Percentiles rank a stretch among this genome's conserved stretches.
phyloP scores from a whole-genome alignment of 2,888 invertebrate genomes.

The Macrophya annulata region DNA sequence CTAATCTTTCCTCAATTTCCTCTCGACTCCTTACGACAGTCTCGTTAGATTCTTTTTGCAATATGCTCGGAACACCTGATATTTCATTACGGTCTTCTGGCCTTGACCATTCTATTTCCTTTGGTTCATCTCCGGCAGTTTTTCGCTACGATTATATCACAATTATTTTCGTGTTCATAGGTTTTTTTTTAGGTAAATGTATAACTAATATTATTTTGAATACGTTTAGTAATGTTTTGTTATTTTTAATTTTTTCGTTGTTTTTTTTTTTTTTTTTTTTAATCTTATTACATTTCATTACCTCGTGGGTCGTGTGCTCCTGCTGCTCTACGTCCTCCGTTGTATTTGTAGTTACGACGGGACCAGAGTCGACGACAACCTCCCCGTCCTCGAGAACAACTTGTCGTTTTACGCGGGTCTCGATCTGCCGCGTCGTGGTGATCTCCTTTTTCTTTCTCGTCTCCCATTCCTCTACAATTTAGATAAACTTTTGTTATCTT shows the following conservation, averaged over 20 bases:
- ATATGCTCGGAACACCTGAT: constrained; percentile 84
- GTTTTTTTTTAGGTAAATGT: not conserved
- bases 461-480: constrained; percentile 91
- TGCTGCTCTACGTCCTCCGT: constrained; percentile 95
- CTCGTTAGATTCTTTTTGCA: constrained; percentile 90
- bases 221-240: not conserved
- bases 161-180: not conserved
- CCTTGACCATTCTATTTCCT: constrained; percentile 71
- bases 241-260: constrained; percentile 1
- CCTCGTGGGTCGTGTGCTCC: constrained; percentile 93
- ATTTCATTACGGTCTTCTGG: constrained; percentile 67
- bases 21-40: constrained; percentile 90
- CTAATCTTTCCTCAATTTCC: constrained; percentile 90
- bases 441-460: constrained; percentile 95
- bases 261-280: not conserved
- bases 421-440: constrained; percentile 94
- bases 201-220: not conserved
- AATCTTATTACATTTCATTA: constrained; percentile 65
- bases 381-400: constrained; percentile 94
- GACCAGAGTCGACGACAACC: constrained; percentile 94
- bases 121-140: constrained; percentile 80
- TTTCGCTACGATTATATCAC: constrained; percentile 78
- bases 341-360: constrained; percentile 94
- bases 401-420: constrained; percentile 94
- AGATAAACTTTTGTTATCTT: not conserved